Evolutionary conservation across 2,113 vertebrate genomes (phyloP).

Genomic region (Mohoua ochrocephala): DNA sequence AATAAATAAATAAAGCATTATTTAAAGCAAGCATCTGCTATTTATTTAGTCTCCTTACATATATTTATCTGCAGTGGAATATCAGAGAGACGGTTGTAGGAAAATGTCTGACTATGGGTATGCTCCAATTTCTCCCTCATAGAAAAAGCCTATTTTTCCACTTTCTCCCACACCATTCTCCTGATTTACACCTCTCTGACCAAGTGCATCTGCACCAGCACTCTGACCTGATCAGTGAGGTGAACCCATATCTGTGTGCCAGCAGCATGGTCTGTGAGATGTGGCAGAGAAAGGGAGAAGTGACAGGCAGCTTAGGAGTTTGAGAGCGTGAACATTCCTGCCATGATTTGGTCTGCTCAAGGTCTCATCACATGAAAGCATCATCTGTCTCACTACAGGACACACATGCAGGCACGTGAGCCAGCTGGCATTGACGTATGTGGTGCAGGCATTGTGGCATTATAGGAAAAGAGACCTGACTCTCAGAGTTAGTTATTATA

Average conservation of each 20-base stretch:
- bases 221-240: background rate
- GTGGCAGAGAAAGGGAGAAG: background rate
- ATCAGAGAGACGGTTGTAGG: background rate
- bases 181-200: background rate
- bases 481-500: background rate
- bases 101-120: background rate
- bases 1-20: background rate
- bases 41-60: background rate
- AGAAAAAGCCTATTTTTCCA: background rate
- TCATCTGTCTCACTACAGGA: background rate
- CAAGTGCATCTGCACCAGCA: background rate
- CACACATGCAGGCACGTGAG: background rate
- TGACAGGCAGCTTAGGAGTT: background rate
- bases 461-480: background rate
- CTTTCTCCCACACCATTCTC: background rate
- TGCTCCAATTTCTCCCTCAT: background rate
- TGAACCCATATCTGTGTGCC: accelerated
- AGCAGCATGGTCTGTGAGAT: background rate
- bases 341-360: background rate
- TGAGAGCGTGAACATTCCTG: background rate
- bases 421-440: background rate
- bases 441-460: background rate
- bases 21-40: background rate
- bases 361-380: background rate
- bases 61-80: background rate